Evolutionary conservation across 2,888 invertebrate species (phyloP).

Genomic region (Neoitamus cyanurus): DNA sequence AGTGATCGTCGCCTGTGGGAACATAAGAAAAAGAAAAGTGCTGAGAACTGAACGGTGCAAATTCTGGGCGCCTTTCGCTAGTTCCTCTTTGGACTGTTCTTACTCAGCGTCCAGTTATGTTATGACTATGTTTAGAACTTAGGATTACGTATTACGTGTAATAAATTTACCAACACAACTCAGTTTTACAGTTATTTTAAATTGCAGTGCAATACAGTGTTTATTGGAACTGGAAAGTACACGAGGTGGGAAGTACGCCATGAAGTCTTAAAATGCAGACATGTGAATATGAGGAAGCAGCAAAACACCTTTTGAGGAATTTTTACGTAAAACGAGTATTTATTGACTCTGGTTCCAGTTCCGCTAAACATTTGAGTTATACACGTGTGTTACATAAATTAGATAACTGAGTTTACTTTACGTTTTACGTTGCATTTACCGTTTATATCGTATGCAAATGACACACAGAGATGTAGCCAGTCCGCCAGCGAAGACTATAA

Average conservation of each 20-base stretch:
- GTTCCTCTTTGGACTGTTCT: background rate
- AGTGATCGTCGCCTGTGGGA: slow-evolving; percentile 47
- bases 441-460: slow-evolving; percentile 73
- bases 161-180: slow-evolving; percentile 2
- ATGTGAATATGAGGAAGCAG: background rate
- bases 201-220: slow-evolving; percentile 48
- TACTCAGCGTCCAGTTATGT: background rate
- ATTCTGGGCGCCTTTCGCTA: background rate
- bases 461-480: slow-evolving; percentile 83
- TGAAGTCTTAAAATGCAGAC: background rate
- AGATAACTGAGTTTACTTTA: background rate
- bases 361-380: slow-evolving; percentile 26
- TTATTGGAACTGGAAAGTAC: slow-evolving; percentile 38
- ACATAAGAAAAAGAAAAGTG: background rate
- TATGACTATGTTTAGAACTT: background rate
- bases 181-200: slow-evolving; percentile 53
- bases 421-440: slow-evolving; percentile 60
- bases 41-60: background rate
- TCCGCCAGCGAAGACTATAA: slow-evolving; percentile 84
- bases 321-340: slow-evolving; percentile 29
- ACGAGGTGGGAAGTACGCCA: background rate
- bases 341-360: slow-evolving; percentile 39
- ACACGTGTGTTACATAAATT: background rate
- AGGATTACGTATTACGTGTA: background rate
- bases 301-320: slow-evolving; percentile 6